Conservation (phyloP, 1,140 invertebrate genomes). For the Metopolophium dirhodum region DNA sequence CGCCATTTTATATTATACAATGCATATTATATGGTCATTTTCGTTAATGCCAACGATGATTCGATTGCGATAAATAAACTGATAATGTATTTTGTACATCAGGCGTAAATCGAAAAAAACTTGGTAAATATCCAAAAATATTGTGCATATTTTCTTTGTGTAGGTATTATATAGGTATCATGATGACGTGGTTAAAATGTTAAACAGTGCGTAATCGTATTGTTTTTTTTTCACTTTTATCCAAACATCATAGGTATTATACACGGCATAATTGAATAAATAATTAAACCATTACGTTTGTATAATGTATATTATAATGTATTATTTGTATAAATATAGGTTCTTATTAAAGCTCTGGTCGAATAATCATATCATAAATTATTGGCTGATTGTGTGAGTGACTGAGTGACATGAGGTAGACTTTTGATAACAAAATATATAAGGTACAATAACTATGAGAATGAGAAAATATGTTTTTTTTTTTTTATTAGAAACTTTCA, state of each 20-base stretch:
- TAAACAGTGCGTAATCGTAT: not conserved
- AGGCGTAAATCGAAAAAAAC: constrained; percentile 23
- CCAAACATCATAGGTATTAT: not conserved
- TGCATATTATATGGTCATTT: not conserved
- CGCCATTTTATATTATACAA: not conserved
- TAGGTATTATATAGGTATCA: not conserved
- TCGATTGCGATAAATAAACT: constrained; percentile 15
- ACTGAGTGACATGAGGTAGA: not conserved
- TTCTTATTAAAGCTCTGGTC: not conserved
- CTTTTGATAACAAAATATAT: constrained; percentile 3
- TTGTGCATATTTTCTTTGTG: not conserved
- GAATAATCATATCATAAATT: not conserved
- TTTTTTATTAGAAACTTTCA: constrained; percentile 37
- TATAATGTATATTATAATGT: not conserved
- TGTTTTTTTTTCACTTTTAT: constrained; percentile 37
- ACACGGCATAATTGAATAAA: not conserved
- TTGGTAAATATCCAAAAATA: constrained; percentile 45
- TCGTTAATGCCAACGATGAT: not conserved
- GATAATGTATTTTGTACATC: constrained; percentile 15
- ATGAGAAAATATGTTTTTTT: constrained; percentile 5
- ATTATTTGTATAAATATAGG: not conserved
- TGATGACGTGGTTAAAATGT: constrained; percentile 19
- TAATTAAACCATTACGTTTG: not conserved
- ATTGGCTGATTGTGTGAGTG: not conserved
- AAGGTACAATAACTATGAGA: not conserved